A percentile compares a stretch with the other conserved stretches of the same genome.
These are phyloP conservation scores for Otis tarda DNA, from an alignment of 2,113 vertebrate species.

Conservation along the genomic window DNA sequence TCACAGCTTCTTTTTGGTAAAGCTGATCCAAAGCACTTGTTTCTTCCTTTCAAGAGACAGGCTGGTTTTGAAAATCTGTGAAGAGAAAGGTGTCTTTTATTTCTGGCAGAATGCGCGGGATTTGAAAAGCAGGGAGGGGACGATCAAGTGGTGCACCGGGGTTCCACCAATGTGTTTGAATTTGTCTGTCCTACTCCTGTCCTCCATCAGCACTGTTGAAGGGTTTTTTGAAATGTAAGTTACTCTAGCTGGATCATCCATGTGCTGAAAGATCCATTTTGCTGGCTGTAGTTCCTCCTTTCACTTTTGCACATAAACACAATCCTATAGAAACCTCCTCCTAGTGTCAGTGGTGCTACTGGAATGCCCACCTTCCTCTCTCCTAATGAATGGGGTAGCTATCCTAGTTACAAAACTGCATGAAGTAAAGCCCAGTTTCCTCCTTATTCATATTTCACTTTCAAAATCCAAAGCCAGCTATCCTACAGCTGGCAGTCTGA, in stretches of 20 bases:
- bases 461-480: not conserved
- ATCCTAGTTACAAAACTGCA: not conserved
- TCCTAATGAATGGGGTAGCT: not conserved
- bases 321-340: not conserved
- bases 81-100: not conserved
- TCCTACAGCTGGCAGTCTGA: not conserved
- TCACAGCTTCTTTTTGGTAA: not conserved
- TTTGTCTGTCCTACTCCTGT: not conserved
- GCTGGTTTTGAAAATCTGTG: not conserved
- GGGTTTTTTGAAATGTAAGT: not conserved
- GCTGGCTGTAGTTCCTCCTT: not conserved
- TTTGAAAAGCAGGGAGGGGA: not conserved
- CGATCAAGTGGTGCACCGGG: not conserved
- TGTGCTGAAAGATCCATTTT: not conserved
- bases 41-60: not conserved
- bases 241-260: not conserved
- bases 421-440: not conserved
- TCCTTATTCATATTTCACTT: not conserved
- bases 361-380: not conserved
- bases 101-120: not conserved
- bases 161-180: not conserved
- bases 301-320: not conserved
- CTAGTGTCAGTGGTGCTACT: not conserved
- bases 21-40: not conserved
- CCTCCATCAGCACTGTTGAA: not conserved